These are phyloP conservation scores for Nipponacmea schrenckii DNA, from an alignment of 2,888 invertebrate species.

Conservation along the genomic window DNA sequence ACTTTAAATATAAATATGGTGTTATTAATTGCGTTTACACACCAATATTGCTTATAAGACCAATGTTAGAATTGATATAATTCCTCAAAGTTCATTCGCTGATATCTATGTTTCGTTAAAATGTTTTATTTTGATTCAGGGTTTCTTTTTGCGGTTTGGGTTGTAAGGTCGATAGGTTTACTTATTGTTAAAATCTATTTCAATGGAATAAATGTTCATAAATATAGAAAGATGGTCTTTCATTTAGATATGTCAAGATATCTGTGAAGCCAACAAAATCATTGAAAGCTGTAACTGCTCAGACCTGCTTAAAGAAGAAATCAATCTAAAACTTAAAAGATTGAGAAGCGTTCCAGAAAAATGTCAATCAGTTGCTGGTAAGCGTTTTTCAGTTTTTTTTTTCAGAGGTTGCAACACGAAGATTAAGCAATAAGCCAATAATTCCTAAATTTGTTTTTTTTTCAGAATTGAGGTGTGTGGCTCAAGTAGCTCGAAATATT, in stretches of 20 bases:
- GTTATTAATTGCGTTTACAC: no score
- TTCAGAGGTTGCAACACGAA: background rate
- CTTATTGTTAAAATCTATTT: no score
- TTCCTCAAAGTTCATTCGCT: no score
- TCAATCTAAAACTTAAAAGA: constrained; percentile 10
- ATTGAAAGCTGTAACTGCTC: constrained; percentile 20
- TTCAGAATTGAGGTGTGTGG: constrained; percentile 14
- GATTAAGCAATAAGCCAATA: background rate
- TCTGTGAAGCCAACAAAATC: constrained; percentile 20
- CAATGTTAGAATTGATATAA: no score
- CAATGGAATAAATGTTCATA: no score
- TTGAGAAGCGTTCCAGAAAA: background rate
- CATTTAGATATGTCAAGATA: constrained; percentile 22
- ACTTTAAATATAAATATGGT: no score
- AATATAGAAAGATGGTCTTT: no score
- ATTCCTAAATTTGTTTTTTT: background rate
- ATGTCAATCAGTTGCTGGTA: background rate
- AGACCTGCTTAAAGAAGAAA: constrained; percentile 18
- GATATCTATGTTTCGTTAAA: no score
- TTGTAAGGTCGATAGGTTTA: no score
- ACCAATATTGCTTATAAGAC: no score
- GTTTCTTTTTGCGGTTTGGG: no score
- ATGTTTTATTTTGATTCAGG: no score
- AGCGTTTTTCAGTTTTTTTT: background rate
- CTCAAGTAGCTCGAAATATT: background rate